Base-by-base conservation (phyloP, 2,113 vertebrate species). In the Misgurnus anguillicaudatus region DNA sequence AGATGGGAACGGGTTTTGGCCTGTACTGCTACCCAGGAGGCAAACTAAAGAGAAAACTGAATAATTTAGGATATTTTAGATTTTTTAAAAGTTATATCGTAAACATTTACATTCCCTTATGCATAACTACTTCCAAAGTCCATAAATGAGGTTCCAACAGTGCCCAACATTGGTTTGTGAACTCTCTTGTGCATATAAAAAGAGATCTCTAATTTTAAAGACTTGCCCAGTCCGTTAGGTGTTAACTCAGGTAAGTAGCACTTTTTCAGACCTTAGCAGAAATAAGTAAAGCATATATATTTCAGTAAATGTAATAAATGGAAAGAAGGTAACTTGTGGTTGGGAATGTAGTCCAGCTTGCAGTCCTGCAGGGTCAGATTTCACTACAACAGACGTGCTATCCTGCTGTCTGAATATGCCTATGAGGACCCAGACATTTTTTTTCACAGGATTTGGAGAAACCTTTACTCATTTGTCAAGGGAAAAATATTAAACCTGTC, bases 371-470 rank as follows among this genome's bases (percentile, higher is more conserved):
- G 57, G 73, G 80, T 85, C 77, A 47, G 62, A 73, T 83, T 85
- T 80, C 83, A 85, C 80, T 51, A 78, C 55, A 39, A 69, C 67
- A 14, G 72, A 65, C 78, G 78, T 85, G 77, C 84, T 88, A 87
- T 78, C 78, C 73, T 47, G 9, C 57, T 16, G 57, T 61, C 51
- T 64, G 58, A 75, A 55, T 82, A 16, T 75, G 57, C 62, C 79
- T 68, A 24, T 57, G 36, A 39, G 14, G 69, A 67, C 76, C 86
- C 87, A 72, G 82, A 86, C 72, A n/a, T 82, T 85, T 70, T 62
- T 81, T 87, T 86, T 89, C 74, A 85, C 73, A 73, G 87, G 87
- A 85, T 89, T 84, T 91, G 89, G 86, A 90, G 90, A 89, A 89
- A 85, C 85, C 79, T 86, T 85, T 41, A 57, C 72, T 60, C 85